Base-by-base conservation (phyloP, 37 sponge, comb jelly and placozoan genomes). In the Theonella swinhoei region DNA sequence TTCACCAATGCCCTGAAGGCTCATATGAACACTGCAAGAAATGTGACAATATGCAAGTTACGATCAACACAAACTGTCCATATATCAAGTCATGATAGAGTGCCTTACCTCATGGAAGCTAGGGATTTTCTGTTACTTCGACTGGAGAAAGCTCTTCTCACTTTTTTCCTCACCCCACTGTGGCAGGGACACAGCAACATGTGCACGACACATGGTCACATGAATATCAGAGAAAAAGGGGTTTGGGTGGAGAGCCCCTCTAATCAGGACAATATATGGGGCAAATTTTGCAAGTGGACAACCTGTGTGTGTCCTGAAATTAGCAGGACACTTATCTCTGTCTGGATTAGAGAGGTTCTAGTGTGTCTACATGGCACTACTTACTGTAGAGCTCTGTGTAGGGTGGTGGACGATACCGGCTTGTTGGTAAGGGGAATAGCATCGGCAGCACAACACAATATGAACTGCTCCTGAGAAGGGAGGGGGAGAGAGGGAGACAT, bases 91-190 rank as follows among this genome's bases (percentile, higher is more conserved):
- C n/a, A n/a, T n/a, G n/a, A n/a, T n/a, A n/a, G n/a, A n/a, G n/a
- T n/a, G n/a, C 14, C 62, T 34, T 75, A 83, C 84, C 84, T 83
- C 11, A 63, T 32, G 7, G 84, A 83, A 22, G 84, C 37, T n/a
- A 83, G 76, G 47, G 74, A 39, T 42, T 64, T 40, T 58, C 59
- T 64, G 65, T 22, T 32, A 32, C 74, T 61, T 17, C 84, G 29
- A 14, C 84, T 64, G 62, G 90, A 90, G 35, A 90, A 85, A 7
- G 86, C 90, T 70, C 90, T 74, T 32, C 63, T 35, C n/a, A 89
- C 87, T 62, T 80, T 90, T 70, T 90, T 90, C 61, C 70, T 74
- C 5, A 85, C 90, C 35, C 90, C 90, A 85, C 90, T 90, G 75
- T n/a, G n/a, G n/a, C 61, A 40, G 62, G 28, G 2, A 39, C 71